Percentiles rank a stretch among this genome's conserved stretches.
phyloP scores from a whole-genome alignment of 2,113 vertebrate genomes.

The Dascyllus trimaculatus region DNA sequence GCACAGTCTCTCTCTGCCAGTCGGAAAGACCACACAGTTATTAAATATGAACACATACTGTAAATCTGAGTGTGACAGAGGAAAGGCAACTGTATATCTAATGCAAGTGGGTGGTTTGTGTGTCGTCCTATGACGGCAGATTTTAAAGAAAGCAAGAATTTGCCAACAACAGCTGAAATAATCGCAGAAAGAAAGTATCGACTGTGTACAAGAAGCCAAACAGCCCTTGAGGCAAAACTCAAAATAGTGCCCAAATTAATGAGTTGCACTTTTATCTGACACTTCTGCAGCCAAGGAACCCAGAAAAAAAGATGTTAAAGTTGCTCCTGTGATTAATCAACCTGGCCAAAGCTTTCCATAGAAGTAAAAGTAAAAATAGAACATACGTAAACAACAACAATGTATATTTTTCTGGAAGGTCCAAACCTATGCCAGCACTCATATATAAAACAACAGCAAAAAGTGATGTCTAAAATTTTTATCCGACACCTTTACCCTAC shows the following conservation, averaged over 20 bases:
- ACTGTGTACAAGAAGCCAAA: no score
- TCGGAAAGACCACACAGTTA: slow-evolving; percentile 37
- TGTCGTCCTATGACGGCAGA: neutral
- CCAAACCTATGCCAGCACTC: neutral
- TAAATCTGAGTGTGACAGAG: slow-evolving; percentile 34
- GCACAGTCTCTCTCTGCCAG: slow-evolving; percentile 43
- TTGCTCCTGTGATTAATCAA: no score
- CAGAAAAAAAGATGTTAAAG: no score
- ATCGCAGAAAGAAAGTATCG: no score
- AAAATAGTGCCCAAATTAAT: no score
- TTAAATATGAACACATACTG: slow-evolving; percentile 41
- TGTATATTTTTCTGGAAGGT: neutral
- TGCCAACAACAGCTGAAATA: no score
- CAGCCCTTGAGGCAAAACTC: no score
- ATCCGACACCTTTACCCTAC: slow-evolving; percentile 49
- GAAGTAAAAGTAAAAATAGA: neutral
- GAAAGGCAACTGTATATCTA: neutral
- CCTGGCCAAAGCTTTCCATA: no score
- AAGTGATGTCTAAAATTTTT: slow-evolving; percentile 39
- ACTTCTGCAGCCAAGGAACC: no score
- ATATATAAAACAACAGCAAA: neutral
- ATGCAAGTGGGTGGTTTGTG: neutral
- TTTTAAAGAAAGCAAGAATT: no score
- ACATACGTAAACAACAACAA: no score
- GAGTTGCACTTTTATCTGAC: no score